phyloP scores from a whole-genome alignment of 2,888 invertebrate species.

The Furcula furcula region DNA sequence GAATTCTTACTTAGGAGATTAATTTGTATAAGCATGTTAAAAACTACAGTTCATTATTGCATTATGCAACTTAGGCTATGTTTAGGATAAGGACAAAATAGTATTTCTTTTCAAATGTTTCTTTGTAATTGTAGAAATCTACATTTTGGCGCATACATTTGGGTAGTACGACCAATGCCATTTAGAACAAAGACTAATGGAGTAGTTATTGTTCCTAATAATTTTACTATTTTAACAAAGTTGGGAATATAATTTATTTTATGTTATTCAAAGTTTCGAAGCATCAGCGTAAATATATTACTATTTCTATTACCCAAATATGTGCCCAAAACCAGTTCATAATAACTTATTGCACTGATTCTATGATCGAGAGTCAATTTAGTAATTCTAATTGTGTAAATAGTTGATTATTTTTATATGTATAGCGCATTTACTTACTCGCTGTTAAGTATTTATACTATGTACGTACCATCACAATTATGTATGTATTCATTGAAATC shows the following conservation, averaged over 20 bases:
- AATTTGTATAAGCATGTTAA: slow-evolving; percentile 25
- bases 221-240: too few species aligned
- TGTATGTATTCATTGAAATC: slow-evolving; percentile 35
- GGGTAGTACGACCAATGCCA: too few species aligned
- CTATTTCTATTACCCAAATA: too few species aligned
- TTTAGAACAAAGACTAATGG: too few species aligned
- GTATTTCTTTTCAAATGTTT: slow-evolving; percentile 59
- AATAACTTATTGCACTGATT: slow-evolving; percentile 61
- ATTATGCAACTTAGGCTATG: slow-evolving; percentile 47
- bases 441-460: slow-evolving; percentile 72
- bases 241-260: too few species aligned
- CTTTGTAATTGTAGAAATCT: slow-evolving; percentile 44
- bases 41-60: slow-evolving; percentile 27
- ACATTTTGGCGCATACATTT: slow-evolving; percentile 21
- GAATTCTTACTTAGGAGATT: slow-evolving; percentile 38
- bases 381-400: slow-evolving; percentile 57
- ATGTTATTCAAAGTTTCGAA: too few species aligned
- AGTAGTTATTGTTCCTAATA: too few species aligned
- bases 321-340: slow-evolving; percentile 23
- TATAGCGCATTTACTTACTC: slow-evolving; percentile 76
- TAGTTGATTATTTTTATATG: slow-evolving; percentile 61
- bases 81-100: slow-evolving; percentile 56
- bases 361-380: slow-evolving; percentile 41
- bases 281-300: too few species aligned
- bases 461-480: slow-evolving; percentile 50